Base-by-base conservation (phyloP, 1,140 invertebrate species). In the Apis laboriosa region DNA sequence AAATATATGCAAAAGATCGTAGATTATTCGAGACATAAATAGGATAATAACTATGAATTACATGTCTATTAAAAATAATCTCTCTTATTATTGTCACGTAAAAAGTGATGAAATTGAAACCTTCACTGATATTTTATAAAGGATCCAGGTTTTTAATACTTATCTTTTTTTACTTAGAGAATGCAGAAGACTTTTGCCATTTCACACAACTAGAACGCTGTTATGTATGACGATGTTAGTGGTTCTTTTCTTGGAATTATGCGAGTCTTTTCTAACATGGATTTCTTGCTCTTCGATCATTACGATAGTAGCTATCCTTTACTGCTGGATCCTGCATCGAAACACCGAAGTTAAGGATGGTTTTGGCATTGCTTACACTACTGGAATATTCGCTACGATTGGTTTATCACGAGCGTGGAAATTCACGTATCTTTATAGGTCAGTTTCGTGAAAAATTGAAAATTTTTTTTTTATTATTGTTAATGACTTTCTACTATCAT, bases 291-390 rank as follows among this genome's bases (percentile, higher is more conserved):
- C 84, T 19, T 84, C 88, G 66, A 82, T 86, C 17, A 63, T 88
- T 24, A 83, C 82, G 4, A 64, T 89, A 8, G 28, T 89, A 7
- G 84, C 90, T 43, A 72, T 89, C 12, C 15, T 90, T 15, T 83
- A 64, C 8, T 91, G 88, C 51, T 92, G 90, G 90, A 78, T 88
- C 56, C 64, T 91, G 66, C 91, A 92, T 84, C 87, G 91, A 17
- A 76, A 82, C 67, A 90, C 90, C 21, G 91, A 92, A 53, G 80
- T 86, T 24, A 81, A 85, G 9, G 84, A 89, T 34, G 89, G 89
- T 58, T 64, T 88, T 2, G 90, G 90, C 4, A 74, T 87, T 1
- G 85, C 79, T 12, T 80, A 84, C 24, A 73, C 91, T 0, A 87
- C 83, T 17, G 90, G 87, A 51, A 86, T 86, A 64, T 91, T 91